Evolutionary conservation across 2,888 invertebrate species (phyloP).

Genomic region (Zygaena filipendulae): DNA sequence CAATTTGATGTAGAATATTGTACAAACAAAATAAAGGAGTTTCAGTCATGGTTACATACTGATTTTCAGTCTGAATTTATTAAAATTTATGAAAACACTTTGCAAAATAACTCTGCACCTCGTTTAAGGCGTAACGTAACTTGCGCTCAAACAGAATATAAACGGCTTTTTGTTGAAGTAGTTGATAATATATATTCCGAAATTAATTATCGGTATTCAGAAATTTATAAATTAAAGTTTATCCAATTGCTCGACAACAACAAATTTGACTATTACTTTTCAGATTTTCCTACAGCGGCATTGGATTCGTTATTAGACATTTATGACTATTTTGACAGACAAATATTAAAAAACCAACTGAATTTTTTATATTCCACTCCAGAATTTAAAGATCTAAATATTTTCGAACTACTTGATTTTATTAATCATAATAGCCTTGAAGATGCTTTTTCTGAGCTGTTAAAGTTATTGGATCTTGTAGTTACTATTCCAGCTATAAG

Average conservation of each 20-base stretch:
- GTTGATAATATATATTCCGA: slow-evolving; percentile 5
- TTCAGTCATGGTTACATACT: too few species aligned
- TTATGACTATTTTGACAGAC: neutral
- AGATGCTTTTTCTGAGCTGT: neutral
- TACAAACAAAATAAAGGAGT: too few species aligned
- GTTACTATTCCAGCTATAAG: neutral
- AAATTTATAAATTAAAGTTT: neutral
- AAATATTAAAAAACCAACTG: slow-evolving; percentile 1
- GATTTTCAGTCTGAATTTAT: neutral
- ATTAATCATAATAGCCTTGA: slow-evolving; percentile 1
- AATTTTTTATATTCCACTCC: slow-evolving; percentile 2
- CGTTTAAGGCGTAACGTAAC: slow-evolving; percentile 1
- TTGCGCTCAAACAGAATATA: slow-evolving; percentile 2
- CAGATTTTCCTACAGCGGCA: neutral
- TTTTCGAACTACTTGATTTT: slow-evolving; percentile 2
- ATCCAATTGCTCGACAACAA: too few species aligned
- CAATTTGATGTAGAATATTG: too few species aligned
- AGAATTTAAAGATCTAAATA: slow-evolving; percentile 1
- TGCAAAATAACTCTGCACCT: slow-evolving; percentile 2
- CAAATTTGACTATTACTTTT: neutral
- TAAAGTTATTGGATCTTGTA: neutral
- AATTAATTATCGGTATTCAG: slow-evolving; percentile 1
- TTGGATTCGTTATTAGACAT: neutral
- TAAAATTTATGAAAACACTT: neutral
- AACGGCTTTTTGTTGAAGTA: slow-evolving; percentile 2